Conservation (phyloP, 2,888 invertebrate genomes). For the Dryadula phaetusa region DNA sequence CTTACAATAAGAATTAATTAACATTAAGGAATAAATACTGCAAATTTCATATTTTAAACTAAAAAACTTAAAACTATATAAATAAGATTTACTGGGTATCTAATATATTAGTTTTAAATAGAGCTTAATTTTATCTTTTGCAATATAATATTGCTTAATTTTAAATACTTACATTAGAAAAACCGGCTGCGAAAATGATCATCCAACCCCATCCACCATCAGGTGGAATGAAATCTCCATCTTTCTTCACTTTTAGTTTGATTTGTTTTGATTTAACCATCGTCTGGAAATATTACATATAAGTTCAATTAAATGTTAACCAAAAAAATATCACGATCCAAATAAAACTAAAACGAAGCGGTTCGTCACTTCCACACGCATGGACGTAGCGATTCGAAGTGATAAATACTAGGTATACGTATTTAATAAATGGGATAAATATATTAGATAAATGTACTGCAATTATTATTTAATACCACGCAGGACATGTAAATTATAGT, state of each 20-base stretch:
- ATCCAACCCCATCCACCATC: constrained; percentile 93
- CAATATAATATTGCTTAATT: background rate
- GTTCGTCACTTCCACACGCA: constrained; percentile 20
- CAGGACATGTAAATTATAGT: constrained; percentile 14
- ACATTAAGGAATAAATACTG: no score
- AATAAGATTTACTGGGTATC: no score
- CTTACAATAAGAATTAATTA: no score
- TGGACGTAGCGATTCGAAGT: constrained; percentile 37
- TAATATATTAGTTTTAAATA: no score
- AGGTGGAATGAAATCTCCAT: constrained; percentile 86
- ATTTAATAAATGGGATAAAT: constrained; percentile 43
- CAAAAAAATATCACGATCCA: background rate
- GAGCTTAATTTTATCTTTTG: background rate
- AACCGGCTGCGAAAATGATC: constrained; percentile 88
- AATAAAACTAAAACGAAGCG: constrained; percentile 8
- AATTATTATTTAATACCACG: constrained; percentile 13
- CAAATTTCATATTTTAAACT: no score
- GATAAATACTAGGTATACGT: constrained; percentile 39
- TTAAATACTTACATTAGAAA: constrained; percentile 87
- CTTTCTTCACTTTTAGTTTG: constrained; percentile 69
- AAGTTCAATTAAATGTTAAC: constrained; percentile 17
- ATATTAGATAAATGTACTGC: constrained; percentile 29
- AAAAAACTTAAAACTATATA: no score
- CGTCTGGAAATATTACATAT: constrained; percentile 40
- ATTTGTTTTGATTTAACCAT: constrained; percentile 63